Base-by-base conservation (phyloP, 1,140 invertebrate species). In the Heliothis virescens region DNA sequence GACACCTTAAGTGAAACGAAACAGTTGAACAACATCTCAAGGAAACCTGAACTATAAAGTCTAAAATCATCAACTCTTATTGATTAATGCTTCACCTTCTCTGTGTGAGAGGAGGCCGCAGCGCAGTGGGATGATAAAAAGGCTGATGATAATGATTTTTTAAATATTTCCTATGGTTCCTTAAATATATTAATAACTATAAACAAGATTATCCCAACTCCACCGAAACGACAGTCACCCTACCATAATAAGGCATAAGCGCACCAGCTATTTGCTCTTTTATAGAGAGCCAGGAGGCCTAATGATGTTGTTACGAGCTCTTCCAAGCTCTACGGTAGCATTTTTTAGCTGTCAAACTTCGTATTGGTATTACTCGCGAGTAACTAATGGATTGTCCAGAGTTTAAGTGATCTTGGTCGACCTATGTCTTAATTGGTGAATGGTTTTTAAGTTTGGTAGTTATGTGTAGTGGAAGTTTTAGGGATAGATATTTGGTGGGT, bases 171-270 rank as follows among this genome's bases (percentile, higher is more conserved):
- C 21, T 26, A 26, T 26, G 21, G 2, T 2, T 26, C 21, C 21
- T 26, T 26, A 26, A 26, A 26, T 26, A 26, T 26, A 26, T 26
- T 1, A 26, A 2, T 26, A 1, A 26, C 34, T 7, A 7, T 41
- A 7, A 41, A 67, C 63, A 67, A 7, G 15, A 57, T 5, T 34
- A 62, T 18, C 21, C 59, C 21, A 12, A 13, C 11, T 13, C 9
- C 21, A 2, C 2, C 18, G 2, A 29, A 77, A 41, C 0, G 52
- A 77, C 85, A 71, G 85, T 52, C 85, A 83, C 86, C 85, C 80
- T 85, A 86, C 34, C 55, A 83, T 85, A 91, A 90, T 91, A 90
- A 86, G 84, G 82, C 83, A 85, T 84, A 87, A 88, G 85, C 85
- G 89, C 88, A 90, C 65, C 85, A 82, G 82, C 82, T 88, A 86